Evolutionary conservation across 2,113 vertebrate genomes (phyloP), one percentile per base, ranked within the genome.

Genomic region (Choloepus hoffmanni): DNA sequence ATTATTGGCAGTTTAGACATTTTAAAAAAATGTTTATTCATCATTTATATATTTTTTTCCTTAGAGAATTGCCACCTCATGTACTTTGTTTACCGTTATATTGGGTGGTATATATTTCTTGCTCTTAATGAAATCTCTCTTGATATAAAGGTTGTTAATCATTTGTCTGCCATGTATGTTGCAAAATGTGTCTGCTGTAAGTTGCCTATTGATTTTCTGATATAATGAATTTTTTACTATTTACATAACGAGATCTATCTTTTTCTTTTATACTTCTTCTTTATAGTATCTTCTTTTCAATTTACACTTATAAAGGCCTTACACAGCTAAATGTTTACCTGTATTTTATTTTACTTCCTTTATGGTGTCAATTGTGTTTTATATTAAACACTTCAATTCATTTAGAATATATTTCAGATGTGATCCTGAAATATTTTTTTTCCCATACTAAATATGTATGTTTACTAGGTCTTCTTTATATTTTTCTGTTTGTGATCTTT

Each of bases 151-250:
- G 15, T 33, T 78, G 43, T 36, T 87, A 48, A 24, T 12, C 45
- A 72, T n/a, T 83, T 93, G 28, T 65, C n/a, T 58, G 11, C 14
- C 36, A 33, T 10, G n/a, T 3, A 60, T 82, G 13, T 82, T 77
- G 65, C 43, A 65, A 70, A 33, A 72, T 11, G 50, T 89, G 79
- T 92, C 16, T 82, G 6, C 90, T 90, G 23, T 74, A 88, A 93
- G 79, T 86, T 78, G 14, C 2, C 43, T 72, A n/a, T 82, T 43
- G 77, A 67, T 62, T 83, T 90, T 67, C 48, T 78, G 48, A 82
- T 55, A 28, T 13, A 91, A 78, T 83, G 18, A 67, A 67, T 55
- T 40, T 79, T 93, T 94, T 70, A 63, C 7, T 81, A 9, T 18
- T 48, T 36, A 62, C 1, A 40, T 53, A 62, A 7, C 90, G 36